Evolutionary conservation across 2,888 invertebrate species (phyloP), one percentile per base, ranked within the genome.

Genomic region (Harpalus rubripes): DNA sequence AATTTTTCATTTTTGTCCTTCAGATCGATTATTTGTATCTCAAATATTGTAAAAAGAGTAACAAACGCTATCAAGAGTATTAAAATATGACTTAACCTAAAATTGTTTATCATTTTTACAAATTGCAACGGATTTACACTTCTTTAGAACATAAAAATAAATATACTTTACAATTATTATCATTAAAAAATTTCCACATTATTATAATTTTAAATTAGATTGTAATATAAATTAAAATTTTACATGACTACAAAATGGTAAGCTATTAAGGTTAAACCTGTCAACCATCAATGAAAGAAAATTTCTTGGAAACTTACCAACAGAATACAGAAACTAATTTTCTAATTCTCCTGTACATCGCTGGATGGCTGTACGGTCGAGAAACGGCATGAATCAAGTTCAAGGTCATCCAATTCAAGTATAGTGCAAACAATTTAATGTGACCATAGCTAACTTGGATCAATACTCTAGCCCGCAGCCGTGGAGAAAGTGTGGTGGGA

Each of bases 1-100:
- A 92, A 88, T 86, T 89, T 87, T 86, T 87, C 89, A 86, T 90
- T 91, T 80, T 88, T 89, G 58, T 91, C 90, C 88, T 91, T 90
- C 52, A 92, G 88, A 81, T 88, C 86, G 76, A 88, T 89, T 80
- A 92, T 87, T 87, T 90, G 90, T 68, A 90, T 87, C 88, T 91
- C 91, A 82, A 91, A 89, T 39, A 85, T 39, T 39, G 85, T 80
- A 44, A 80, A 85, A 12, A 85, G 26, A 18, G 59, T 44, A 18
- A 85, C 85, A 72, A 85, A 85, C 7, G 58, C 22, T 16, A 85
- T 80, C 12, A 85, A 12, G 32, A 79, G 41, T 12, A 68, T 39
- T 72, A 85, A 59, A 68, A 78, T 65, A 59, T 85, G 68, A 56
- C 65, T 56, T 85, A 85, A 80, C 80, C 80, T 85, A 68, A 65